phyloP scores from a whole-genome alignment of 2,888 invertebrate species.

The Macrophya annulata region DNA sequence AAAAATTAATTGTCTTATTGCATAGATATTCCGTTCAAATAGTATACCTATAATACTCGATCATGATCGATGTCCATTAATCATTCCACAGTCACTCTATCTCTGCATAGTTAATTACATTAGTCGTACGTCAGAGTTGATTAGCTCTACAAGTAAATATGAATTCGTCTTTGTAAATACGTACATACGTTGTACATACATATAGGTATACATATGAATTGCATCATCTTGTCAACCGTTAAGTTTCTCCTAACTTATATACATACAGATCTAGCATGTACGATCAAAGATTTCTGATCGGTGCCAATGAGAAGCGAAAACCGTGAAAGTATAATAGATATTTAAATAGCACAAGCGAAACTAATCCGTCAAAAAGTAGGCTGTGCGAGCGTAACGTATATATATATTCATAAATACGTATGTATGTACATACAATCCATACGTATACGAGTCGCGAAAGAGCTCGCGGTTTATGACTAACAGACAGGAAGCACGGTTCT shows the following conservation, averaged over 20 bases:
- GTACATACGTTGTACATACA: neutral
- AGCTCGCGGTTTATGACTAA: neutral
- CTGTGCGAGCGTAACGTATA: neutral
- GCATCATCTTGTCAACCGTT: neutral
- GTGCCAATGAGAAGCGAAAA: conserved; percentile 24
- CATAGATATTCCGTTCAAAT: neutral
- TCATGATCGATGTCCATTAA: conserved; percentile 28
- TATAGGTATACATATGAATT: neutral
- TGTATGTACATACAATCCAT: neutral
- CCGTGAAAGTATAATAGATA: conserved; percentile 1
- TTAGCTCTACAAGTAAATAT: conserved; percentile 4
- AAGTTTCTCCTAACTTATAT: neutral
- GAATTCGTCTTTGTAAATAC: too few species aligned
- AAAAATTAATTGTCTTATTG: neutral
- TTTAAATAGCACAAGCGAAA: conserved; percentile 26
- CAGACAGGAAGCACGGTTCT: conserved; percentile 51
- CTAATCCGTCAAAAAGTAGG: conserved; percentile 45
- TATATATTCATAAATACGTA: too few species aligned
- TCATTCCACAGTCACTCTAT: neutral
- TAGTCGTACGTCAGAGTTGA: conserved; percentile 13
- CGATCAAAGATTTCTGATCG: conserved; percentile 42
- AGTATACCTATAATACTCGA: neutral
- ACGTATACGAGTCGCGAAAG: neutral
- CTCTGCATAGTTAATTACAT: conserved; percentile 29
- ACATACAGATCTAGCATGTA: neutral